Conservation (phyloP, 2,888 invertebrate genomes). For the Limnephilus rhombicus region DNA sequence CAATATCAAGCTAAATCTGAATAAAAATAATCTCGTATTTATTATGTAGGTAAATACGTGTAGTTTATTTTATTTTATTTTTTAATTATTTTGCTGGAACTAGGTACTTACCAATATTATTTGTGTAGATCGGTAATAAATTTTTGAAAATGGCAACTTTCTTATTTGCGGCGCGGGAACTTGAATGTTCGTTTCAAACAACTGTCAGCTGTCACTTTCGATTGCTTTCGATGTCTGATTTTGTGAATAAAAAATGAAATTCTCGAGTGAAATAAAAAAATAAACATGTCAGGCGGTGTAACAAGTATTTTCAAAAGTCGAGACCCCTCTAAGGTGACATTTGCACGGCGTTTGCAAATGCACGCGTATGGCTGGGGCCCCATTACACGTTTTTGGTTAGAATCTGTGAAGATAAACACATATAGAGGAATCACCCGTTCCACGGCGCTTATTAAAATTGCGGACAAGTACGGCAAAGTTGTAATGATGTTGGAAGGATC, state of each 20-base stretch:
- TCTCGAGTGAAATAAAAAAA: not conserved
- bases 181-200: not conserved
- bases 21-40: no score
- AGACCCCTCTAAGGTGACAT: conserved; percentile 53
- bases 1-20: no score
- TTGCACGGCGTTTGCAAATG: conserved; percentile 55
- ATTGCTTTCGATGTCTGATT: no score
- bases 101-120: not conserved
- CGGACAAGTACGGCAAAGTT: conserved; percentile 72
- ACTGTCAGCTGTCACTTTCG: not conserved
- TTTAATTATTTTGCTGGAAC: no score
- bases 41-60: no score
- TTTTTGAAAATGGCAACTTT: not conserved
- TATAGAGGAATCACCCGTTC: conserved; percentile 69
- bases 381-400: conserved; percentile 73
- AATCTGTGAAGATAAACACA: conserved; percentile 74
- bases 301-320: conserved; percentile 39
- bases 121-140: not conserved
- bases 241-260: not conserved
- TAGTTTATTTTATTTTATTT: no score
- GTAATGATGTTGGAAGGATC: conserved; percentile 72
- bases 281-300: not conserved
- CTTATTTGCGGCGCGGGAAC: not conserved
- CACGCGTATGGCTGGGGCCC: conserved; percentile 71
- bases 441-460: conserved; percentile 72